phyloP scores from a whole-genome alignment of 2,797 vertebrate species.

The Trematomus bernacchii region DNA sequence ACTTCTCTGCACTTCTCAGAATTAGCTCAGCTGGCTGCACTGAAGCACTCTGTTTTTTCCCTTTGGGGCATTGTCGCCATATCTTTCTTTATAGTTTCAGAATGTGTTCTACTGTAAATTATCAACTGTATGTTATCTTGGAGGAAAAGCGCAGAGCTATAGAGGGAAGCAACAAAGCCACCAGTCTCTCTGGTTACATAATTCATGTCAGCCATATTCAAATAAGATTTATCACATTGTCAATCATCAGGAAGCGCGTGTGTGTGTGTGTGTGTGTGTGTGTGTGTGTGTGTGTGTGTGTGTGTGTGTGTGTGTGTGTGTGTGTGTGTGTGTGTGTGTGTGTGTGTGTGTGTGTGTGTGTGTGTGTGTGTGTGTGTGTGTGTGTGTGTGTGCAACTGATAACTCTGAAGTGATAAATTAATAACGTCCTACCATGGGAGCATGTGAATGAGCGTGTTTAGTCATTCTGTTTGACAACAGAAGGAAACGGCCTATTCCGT shows the following conservation, averaged over 20 bases:
- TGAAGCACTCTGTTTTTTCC: constrained; percentile 62
- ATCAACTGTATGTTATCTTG: constrained; percentile 82
- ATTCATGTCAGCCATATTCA: constrained; percentile 88
- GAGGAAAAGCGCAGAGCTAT: constrained; percentile 72
- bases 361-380: constrained; percentile 31
- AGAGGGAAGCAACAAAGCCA: constrained; percentile 79
- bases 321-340: constrained; percentile 35
- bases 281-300: constrained; percentile 19
- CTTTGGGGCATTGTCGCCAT: constrained; percentile 71
- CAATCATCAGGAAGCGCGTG: constrained; percentile 79
- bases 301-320: constrained; percentile 42
- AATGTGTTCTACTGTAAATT: constrained; percentile 82
- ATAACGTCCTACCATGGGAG: constrained; percentile 84
- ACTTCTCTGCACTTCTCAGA: constrained; percentile 52
- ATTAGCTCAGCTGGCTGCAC: constrained; percentile 56
- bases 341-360: not conserved
- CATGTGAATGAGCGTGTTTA: constrained; percentile 87
- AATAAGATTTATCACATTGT: constrained; percentile 89
- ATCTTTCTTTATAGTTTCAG: constrained; percentile 73
- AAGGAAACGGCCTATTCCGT: constrained; percentile 84
- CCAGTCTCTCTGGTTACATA: constrained; percentile 84
- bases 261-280: constrained; percentile 35
- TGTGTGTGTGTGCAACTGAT: constrained; percentile 56
- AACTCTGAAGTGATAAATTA: constrained; percentile 86
- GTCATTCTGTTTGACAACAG: constrained; percentile 90